Base-by-base conservation (phyloP, 2,888 invertebrate genomes). In the Ptychoptera albimana region DNA sequence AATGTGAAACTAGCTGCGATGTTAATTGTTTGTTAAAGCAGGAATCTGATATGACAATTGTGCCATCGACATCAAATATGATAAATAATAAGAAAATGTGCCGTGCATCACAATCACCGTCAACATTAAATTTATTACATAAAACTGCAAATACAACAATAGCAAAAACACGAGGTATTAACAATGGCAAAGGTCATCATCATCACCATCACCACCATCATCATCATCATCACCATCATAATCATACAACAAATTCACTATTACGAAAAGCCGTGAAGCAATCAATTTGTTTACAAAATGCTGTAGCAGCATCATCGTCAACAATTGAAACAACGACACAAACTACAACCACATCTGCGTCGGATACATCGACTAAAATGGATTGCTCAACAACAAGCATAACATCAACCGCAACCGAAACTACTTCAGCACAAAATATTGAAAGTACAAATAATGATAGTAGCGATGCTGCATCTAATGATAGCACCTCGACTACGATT, bases 141-240 rank as follows among this genome's bases (percentile, higher is more conserved):
- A 62, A 61, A 53, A 63, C 61, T n/a, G 56, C 57, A 8, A 59
- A 63, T 45, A 64, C 63, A 53, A 58, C 63, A 35, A 63, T 64
- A 46, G 48, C 54, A 12, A 58, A 60, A 12, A 54, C 57, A 30
- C 10, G 15, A 14, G 11, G 15, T 11, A 12, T 14, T 10, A 10
- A 37, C 23, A 23, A 23, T 23, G 7, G 23, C 23, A n/a, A 13
- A 35, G n/a, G 13, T 38, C 60, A 60, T 46, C 60, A 61, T 34
- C 59, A 58, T 37, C 56, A 57, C 29, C 59, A 68, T 61, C 53
- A 59, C 46, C 55, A 66, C 50, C 57, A 60, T 55, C 47, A 63
- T 58, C 50, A 54, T 57, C 51, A 66, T 59, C 53, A 70, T 64
- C 48, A 54, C 40, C 50, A 51, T 43, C 48, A 46, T 40, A 39